Base-by-base conservation (phyloP, 2,113 vertebrate genomes). In the Thymallus thymallus region DNA sequence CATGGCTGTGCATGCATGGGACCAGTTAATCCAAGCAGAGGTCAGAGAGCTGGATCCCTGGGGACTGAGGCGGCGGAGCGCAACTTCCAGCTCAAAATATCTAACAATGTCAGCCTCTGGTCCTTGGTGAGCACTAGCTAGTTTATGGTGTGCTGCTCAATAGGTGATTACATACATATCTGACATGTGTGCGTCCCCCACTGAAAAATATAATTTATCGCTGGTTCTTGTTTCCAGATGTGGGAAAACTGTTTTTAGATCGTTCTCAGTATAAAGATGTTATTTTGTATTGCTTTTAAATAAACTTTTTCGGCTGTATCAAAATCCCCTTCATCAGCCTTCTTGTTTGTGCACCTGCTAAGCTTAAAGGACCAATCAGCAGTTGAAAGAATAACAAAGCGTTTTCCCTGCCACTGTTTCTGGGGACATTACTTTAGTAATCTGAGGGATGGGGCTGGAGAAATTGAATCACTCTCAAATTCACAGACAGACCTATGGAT, bases 11-110 rank as follows among this genome's bases (percentile, higher is more conserved):
- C 45, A 41, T 41, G 35, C 35, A 72, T 80, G 69, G 76, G 70
- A 83, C 62, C 71, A 78, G 64, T 73, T 80, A 75, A 79, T 81
- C 64, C 56, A 76, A 69, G 76, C 68, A 73, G 55, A 80, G 70
- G 73, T 84, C 69, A 80, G 76, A 51, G 70, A 66, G 58, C 63
- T 55, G 41, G 48, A 51, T 76, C 76, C 41, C 70, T 41, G 29
- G 46, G 29, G 72, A 80, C 24, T n/a, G 2, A 0, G 58, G 65
- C 3, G 5, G 55, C 63, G 48, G 68, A 68, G 70, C 62, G 20
- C 12, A 60, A 58, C 60, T 46, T 58, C 32, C 13, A 58, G 14
- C 46, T 60, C 58, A 63, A 64, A 62, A 62, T 22, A 2, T 45
- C 16, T 35, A 77, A 72, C 29, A 20, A 14, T 23, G 67, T 30